Evolutionary conservation across 2,797 vertebrate species (phyloP).

Genomic region (Melanotaenia nigrans): DNA sequence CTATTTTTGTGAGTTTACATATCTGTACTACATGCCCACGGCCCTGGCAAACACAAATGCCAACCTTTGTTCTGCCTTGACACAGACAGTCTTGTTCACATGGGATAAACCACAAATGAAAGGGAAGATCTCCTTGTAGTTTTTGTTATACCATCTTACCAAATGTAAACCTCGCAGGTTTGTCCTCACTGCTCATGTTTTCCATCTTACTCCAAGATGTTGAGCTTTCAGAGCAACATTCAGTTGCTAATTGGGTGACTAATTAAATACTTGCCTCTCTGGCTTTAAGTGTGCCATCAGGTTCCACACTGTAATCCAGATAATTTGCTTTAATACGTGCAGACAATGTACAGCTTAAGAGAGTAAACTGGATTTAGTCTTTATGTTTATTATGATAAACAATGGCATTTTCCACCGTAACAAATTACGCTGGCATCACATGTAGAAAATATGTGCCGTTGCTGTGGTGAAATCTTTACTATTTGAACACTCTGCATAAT

Average conservation of each 20-base stretch:
- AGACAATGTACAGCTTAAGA: constrained; percentile 33
- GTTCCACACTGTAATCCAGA: constrained; percentile 55
- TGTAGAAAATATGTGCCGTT: constrained; percentile 17
- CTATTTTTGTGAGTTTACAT: constrained; percentile 69
- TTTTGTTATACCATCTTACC: constrained; percentile 4
- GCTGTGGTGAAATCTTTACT: background rate
- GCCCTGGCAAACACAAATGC: constrained; percentile 49
- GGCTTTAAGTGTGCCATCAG: constrained; percentile 51
- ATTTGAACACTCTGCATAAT: background rate
- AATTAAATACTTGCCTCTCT: constrained; percentile 54
- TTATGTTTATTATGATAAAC: constrained; percentile 23
- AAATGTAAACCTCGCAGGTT: constrained; percentile 5
- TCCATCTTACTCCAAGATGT: constrained; percentile 20
- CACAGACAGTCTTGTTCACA: constrained; percentile 16
- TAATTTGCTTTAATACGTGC: constrained; percentile 57
- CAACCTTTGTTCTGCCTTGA: constrained; percentile 23
- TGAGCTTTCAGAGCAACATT: constrained; percentile 48
- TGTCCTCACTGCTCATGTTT: constrained; percentile 25
- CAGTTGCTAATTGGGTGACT: constrained; percentile 53
- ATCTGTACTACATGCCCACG: constrained; percentile 55
- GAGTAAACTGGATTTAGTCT: constrained; percentile 45
- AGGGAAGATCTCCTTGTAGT: background rate
- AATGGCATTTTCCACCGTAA: constrained; percentile 11
- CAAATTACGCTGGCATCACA: constrained; percentile 5
- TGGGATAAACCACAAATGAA: constrained; percentile 15